Base-by-base conservation (phyloP, 35 echinoderm and acorn worm genomes). In the Stichopus chloronotus region DNA sequence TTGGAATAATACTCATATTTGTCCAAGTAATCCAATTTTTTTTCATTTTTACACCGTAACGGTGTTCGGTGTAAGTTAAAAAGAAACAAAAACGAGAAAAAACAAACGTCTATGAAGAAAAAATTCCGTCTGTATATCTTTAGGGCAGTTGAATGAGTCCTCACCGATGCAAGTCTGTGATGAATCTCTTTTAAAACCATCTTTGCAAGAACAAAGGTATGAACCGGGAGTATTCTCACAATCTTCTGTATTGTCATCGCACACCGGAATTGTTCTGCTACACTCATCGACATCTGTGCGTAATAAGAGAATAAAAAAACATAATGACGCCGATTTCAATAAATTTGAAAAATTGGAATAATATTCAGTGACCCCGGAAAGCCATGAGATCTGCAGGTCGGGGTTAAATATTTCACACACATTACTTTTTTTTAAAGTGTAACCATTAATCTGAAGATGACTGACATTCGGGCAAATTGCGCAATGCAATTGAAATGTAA, bases 241-340 rank as follows among this genome's bases (percentile, higher is more conserved):
- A 10, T 14, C 7, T 9, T 20, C 80, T 7, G 79, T 81, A 6
- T 9, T 58, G 13, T 22, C 43, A 30, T 76, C 79, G 4, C 5
- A 7, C 20, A 17, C 20, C 3, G 52, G 5, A 56, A 78, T 63
- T 43, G 30, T 43, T 0, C 3, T 43, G 30, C 30, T 43, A 63
- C 91, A 92, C 21, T 92, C 91, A 92, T 92, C 59, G 72, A 92
- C 22, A 84, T 92, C 82, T 83, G 43, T 8, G 55, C 14, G 55
- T 5, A 55, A 19, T 14, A 83, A 43, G 30, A 43, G 30, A 0
- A 43, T 43, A 43, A 43, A 43, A 43, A 43, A 43, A 0, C 68
- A 43, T 43, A 43, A 43, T 43, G 30, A 1, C 30, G 30, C 30
- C 0, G 30, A 43, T 0, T 43, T 43, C 0, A 43, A 43, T 72